Percentiles rank a stretch among this genome's conserved stretches.
Evolutionary conservation across 2,113 vertebrate species (phyloP).

Genomic region (Apodemus sylvaticus): DNA sequence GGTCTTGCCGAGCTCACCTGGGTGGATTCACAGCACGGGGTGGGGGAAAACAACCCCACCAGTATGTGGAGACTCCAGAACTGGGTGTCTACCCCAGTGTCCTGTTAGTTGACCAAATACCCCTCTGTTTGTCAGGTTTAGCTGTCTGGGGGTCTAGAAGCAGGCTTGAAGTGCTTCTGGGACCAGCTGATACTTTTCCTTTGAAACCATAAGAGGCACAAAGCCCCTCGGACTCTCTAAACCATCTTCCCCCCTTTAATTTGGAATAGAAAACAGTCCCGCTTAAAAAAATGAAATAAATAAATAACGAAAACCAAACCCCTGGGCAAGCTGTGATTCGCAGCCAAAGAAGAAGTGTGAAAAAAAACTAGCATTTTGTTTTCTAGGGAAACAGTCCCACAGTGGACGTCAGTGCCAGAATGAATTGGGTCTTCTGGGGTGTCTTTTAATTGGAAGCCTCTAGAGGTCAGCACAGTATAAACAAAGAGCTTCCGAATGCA

Average conservation of each 20-base stretch:
- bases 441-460: constrained; percentile 79
- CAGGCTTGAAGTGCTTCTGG: not conserved
- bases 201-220: not conserved
- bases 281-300: too few species aligned
- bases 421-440: constrained; percentile 45
- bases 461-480: constrained; percentile 85
- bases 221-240: not conserved
- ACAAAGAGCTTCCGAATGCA: constrained; percentile 29
- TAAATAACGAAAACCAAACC: too few species aligned
- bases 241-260: not conserved
- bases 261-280: not conserved
- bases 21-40: not conserved
- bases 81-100: not conserved
- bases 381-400: not conserved
- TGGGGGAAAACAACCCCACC: not conserved
- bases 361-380: not conserved
- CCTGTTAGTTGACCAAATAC: not conserved
- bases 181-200: not conserved
- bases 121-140: too few species aligned
- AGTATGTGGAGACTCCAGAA: not conserved
- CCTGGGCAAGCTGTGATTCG: not conserved
- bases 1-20: not conserved
- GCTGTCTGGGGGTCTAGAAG: not conserved
- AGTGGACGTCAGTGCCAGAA: too few species aligned
- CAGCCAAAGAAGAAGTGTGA: not conserved